Evolutionary conservation across 2,113 vertebrate genomes (phyloP).

Genomic region (Alexandromys fortis): DNA sequence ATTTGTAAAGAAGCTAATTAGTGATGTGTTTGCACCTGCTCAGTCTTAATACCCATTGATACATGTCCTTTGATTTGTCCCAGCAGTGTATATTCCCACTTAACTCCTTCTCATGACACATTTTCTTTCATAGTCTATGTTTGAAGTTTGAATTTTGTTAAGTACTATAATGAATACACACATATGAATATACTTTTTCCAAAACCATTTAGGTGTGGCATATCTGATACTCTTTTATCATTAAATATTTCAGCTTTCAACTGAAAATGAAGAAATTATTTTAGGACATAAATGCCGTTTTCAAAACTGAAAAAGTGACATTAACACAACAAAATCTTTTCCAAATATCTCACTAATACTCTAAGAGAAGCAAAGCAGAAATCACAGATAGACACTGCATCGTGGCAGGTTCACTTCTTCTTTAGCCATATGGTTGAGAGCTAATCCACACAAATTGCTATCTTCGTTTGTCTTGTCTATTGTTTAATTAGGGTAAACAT

Average conservation of each 20-base stretch:
- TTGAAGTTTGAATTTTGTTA: not conserved
- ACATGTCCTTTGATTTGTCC: not conserved
- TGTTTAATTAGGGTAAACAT: not conserved
- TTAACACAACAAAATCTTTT: not conserved
- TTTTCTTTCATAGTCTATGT: not conserved
- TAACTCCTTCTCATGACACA: not conserved
- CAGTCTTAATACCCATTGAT: not conserved
- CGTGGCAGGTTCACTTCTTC: not conserved
- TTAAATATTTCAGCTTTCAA: not conserved
- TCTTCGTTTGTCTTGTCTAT: not conserved
- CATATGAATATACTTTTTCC: not conserved
- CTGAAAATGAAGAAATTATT: not conserved
- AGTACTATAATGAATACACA: not conserved
- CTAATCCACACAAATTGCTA: not conserved
- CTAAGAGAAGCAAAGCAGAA: not conserved
- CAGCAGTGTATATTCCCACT: not conserved
- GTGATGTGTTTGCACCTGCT: not conserved
- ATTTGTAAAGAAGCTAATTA: too few relatives aligned
- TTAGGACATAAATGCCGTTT: not conserved
- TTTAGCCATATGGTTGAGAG: not conserved
- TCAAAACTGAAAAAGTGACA: not conserved
- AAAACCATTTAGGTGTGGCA: not conserved
- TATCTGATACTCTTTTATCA: not conserved
- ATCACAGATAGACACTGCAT: not conserved
- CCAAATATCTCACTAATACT: not conserved